A percentile compares a stretch with the other conserved stretches of the same genome.
phyloP scores from a whole-genome alignment of 2,797 vertebrate species.

The Orestias chungarensis region DNA sequence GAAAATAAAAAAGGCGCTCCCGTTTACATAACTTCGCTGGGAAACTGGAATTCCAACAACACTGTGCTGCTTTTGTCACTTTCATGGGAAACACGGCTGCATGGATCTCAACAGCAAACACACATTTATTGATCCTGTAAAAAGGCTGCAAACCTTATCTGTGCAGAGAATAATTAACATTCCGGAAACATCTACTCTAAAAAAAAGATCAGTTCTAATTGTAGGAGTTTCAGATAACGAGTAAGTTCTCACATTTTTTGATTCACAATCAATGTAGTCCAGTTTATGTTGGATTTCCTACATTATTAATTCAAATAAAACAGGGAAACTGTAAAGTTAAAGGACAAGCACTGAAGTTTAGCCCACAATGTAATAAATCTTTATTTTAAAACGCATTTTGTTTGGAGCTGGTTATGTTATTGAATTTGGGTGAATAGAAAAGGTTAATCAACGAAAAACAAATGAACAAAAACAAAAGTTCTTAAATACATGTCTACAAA shows the following conservation, averaged over 20 bases:
- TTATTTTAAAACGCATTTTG: background rate
- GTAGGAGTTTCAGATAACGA: background rate
- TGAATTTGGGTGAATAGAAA: background rate
- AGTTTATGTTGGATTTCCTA: background rate
- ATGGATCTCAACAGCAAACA: constrained; percentile 18
- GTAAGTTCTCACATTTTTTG: background rate
- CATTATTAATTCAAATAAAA: background rate
- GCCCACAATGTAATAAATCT: background rate
- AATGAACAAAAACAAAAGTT: background rate
- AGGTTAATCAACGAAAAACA: background rate
- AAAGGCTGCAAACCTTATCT: constrained; percentile 5
- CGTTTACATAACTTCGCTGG: constrained; percentile 14
- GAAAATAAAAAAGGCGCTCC: constrained; percentile 14
- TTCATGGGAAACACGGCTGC: constrained; percentile 36
- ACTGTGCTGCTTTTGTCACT: constrained; percentile 56
- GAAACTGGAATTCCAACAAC: constrained; percentile 43
- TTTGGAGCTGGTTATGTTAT: background rate
- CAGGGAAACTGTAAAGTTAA: background rate
- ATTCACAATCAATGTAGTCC: background rate
- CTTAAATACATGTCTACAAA: background rate
- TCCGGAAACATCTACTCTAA: background rate
- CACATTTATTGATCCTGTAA: constrained; percentile 18
- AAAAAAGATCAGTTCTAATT: no score
- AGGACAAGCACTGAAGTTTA: background rate
- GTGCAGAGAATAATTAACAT: background rate